Evolutionary conservation across 2,888 invertebrate species (phyloP), one percentile per base, ranked within the genome.

Genomic region (Bugulina stolonifera): DNA sequence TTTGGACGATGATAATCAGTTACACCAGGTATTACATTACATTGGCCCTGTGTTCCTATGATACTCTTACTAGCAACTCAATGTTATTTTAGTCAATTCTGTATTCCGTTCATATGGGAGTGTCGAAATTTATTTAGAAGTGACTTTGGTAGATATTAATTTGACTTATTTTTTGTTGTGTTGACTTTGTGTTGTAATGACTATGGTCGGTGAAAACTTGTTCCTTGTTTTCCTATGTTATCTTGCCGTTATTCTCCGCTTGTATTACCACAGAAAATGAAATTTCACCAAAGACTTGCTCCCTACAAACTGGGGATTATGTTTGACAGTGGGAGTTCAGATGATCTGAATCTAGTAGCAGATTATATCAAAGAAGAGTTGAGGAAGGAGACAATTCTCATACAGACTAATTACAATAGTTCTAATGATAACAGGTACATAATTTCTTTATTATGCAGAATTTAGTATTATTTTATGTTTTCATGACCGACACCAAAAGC

Each of bases 291-390:
- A 34, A 64, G 64, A 32, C 64, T 64, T 18, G 64, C 64, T 10
- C 64, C 64, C 10, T 64, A 64, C 64, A 64, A 64, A 64, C 64
- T 64, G 27, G 64, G 64, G n/a, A 64, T 64, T 14, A 22, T 64
- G 25, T 32, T 29, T 32, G n/a, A 64, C 32, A 32, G 64, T 29
- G 64, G 32, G 27, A 32, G 32, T 32, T 29, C 27, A 34, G 32
- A 32, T 32, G 27, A 27, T 27, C 64, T 64, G 64, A 34, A 14
- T 14, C 10, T 64, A 22, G 27, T 64, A 32, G 64, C 64, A 29
- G 64, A 64, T 34, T 64, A 64, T 32, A 25, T 64, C 2, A 64
- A 27, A 18, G 29, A 27, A 2, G 64, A 64, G 32, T n/a, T 64
- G 5, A 64, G 64, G 32, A 64, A 64, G 34, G 64, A 64, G n/a